These are phyloP conservation scores for Phthorimaea operculella DNA, from an alignment of 1,140 invertebrate species.

Conservation along the genomic window DNA sequence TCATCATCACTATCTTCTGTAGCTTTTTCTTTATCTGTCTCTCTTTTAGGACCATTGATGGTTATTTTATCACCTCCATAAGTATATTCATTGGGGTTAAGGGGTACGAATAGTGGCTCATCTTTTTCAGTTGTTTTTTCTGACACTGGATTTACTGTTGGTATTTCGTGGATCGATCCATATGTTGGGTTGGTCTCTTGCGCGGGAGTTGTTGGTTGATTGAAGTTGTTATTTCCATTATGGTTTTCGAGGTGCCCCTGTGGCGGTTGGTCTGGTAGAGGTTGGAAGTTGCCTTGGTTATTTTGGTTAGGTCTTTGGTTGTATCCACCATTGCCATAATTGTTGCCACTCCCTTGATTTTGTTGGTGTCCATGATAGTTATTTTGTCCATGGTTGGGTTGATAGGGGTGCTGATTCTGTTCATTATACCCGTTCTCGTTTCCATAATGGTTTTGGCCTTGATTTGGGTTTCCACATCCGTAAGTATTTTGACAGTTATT, in stretches of 20 bases:
- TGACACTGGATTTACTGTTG: not conserved
- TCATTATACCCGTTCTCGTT: not conserved
- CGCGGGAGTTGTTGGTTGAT: not conserved
- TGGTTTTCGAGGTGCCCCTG: not conserved
- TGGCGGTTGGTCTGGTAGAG: not conserved
- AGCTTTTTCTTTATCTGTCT: constrained; percentile 28
- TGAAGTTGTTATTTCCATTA: not conserved
- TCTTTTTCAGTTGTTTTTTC: constrained; percentile 20
- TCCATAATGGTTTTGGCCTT: not conserved
- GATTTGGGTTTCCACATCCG: not conserved
- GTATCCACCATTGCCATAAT: too few species aligned
- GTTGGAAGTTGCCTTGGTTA: not conserved
- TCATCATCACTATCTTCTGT: constrained; percentile 29
- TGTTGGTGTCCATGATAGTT: constrained; percentile 9
- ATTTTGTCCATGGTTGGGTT: not conserved
- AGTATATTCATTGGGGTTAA: constrained; percentile 24
- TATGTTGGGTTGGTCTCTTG: constrained; percentile 9
- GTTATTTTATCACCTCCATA: constrained; percentile 25
- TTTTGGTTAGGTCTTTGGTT: not conserved
- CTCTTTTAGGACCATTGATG: constrained; percentile 35
- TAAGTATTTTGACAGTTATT: not conserved
- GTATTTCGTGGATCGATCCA: not conserved
- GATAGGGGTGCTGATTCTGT: constrained; percentile 1
- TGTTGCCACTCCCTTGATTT: constrained; percentile 5
- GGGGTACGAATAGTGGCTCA: constrained; percentile 26